phyloP scores from a whole-genome alignment of 1,140 invertebrate genomes.

The Panagrolaimus sp. region DNA sequence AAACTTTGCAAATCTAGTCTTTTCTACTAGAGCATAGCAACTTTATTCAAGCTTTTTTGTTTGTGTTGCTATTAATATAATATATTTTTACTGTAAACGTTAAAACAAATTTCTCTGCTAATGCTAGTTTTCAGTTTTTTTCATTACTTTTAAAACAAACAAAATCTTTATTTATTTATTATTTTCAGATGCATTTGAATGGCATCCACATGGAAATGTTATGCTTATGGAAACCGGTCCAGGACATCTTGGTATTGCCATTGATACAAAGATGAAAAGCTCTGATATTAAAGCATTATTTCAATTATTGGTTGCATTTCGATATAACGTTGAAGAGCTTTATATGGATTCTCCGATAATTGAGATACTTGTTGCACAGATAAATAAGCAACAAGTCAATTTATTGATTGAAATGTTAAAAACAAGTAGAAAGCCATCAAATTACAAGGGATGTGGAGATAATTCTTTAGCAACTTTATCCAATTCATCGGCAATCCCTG shows the following conservation, averaged over 20 bases:
- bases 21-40: too few relatives aligned
- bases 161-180: neutral
- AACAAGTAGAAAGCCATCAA: constrained; percentile 24
- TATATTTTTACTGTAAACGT: neutral
- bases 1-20: too few relatives aligned
- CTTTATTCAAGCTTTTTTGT: too few relatives aligned
- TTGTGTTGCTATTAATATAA: neutral
- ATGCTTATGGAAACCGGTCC: constrained; percentile 43
- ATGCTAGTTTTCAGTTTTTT: too few relatives aligned
- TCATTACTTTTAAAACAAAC: neutral
- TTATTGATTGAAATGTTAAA: constrained; percentile 37
- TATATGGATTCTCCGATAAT: constrained; percentile 51
- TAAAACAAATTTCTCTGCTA: neutral
- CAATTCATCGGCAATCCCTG: constrained; percentile 23
- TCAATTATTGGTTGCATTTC: constrained; percentile 36
- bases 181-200: constrained; percentile 45
- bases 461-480: neutral
- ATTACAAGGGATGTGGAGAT: neutral
- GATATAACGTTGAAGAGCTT: constrained; percentile 42
- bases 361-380: constrained; percentile 51
- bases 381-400: constrained; percentile 50
- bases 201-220: constrained; percentile 47
- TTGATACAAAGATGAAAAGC: constrained; percentile 45
- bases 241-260: constrained; percentile 44
- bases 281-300: constrained; percentile 42